These are phyloP conservation scores for Tenualosa thibaudeaui DNA, from an alignment of 2,797 vertebrate genomes.

Conservation along the genomic window DNA sequence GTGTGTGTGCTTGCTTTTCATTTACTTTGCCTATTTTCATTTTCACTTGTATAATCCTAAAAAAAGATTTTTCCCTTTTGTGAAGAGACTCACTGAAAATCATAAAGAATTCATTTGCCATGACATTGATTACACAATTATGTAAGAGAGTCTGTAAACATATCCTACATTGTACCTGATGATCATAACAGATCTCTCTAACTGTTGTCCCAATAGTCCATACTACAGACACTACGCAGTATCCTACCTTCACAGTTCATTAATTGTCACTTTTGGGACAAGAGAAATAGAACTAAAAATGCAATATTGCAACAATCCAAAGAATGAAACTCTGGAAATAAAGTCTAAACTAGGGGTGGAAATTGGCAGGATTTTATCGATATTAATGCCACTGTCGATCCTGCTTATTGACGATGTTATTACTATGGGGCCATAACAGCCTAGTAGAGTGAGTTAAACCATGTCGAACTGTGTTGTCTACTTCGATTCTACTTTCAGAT, in stretches of 20 bases:
- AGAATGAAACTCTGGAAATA: background rate
- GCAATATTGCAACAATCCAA: background rate
- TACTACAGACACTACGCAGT: background rate
- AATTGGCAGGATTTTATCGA: no score
- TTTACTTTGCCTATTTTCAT: background rate
- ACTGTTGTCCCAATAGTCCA: slow-evolving; percentile 1
- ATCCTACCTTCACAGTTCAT: background rate
- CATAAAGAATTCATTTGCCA: background rate
- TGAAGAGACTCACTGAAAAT: background rate
- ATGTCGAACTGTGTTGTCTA: no score
- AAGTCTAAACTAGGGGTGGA: no score
- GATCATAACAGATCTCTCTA: background rate
- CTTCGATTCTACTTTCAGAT: no score
- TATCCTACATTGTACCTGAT: slow-evolving; percentile 31
- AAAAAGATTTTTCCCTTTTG: background rate
- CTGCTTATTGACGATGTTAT: no score
- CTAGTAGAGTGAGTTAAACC: no score
- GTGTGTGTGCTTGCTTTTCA: background rate
- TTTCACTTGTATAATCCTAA: background rate
- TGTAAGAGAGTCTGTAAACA: slow-evolving; percentile 22
- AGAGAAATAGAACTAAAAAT: background rate
- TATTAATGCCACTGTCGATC: no score
- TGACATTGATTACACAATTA: background rate
- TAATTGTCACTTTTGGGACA: background rate
- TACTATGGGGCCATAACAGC: no score